Evolutionary conservation across 2,113 vertebrate genomes (phyloP), one percentile per base, ranked within the genome.

Genomic region (Sialia sialis): DNA sequence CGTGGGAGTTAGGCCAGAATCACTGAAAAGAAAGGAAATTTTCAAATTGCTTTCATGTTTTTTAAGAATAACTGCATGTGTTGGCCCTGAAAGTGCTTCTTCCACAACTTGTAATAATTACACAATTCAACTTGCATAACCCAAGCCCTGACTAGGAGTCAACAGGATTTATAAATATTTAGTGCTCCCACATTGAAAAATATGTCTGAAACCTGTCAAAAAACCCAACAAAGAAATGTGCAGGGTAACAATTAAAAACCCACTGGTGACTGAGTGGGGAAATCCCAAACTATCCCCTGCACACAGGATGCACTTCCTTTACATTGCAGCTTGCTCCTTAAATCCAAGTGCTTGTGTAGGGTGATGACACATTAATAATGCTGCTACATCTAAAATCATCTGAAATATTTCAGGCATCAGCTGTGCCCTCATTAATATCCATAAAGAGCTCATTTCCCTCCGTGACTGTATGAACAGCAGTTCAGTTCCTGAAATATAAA

Each of bases 1-100:
- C 4, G 98, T 97, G 90, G 99, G 99, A 97, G 97, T 99, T 96
- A 99, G 97, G 94, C 99, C 99, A 7, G 99, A 98, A 76, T 99
- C 99, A 87, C 99, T 99, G 98, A 46, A 98, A 97, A 86, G 51
- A 87, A 95, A 97, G 29, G 34, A 88, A 59, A 94, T 27, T 62
- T 86, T 91, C 69, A 91, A 48, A 59, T 79, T 89, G 68, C 39
- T 14, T 69, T 86, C 18, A 13, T 21, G 39, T 27, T 60, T 52
- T 68, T 34, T 22, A 75, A 81, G 83, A 72, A 39, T 36, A 76
- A 62, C 34, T 48, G n/a, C 52, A 72, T 17, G 8, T 55, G 27
- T 30, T 62, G 8, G 41, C 43, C 51, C 48, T 55, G 55, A 46
- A 60, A 84, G 9, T 12, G 32, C 36, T 59, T 66, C 34, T 75